phyloP scores from a whole-genome alignment of 2,888 invertebrate genomes.

The Rhimphoctona megacephalus region DNA sequence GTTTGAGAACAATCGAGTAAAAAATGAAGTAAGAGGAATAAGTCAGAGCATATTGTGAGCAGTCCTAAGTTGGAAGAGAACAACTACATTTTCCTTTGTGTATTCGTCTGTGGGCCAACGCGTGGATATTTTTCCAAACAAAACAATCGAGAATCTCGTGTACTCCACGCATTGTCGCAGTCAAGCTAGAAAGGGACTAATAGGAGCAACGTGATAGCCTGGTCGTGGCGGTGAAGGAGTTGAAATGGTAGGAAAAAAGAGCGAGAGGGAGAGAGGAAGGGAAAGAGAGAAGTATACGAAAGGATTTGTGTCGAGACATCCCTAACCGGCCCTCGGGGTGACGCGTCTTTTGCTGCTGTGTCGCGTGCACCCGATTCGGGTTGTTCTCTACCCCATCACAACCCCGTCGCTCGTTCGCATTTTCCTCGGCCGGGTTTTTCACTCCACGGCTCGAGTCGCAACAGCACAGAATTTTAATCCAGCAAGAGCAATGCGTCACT shows the following conservation, averaged over 20 bases:
- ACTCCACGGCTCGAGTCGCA: constrained; percentile 67
- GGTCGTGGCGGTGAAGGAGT: constrained; percentile 51
- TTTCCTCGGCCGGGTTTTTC: constrained; percentile 47
- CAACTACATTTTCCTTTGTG: constrained; percentile 21
- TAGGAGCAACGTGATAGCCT: constrained; percentile 42
- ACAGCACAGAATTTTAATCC: constrained; percentile 83
- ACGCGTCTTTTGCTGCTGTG: constrained; percentile 65
- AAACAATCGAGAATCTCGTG: constrained; percentile 61
- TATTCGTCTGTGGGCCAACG: constrained; percentile 48
- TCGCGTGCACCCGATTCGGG: constrained; percentile 58
- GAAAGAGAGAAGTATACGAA: constrained; percentile 48
- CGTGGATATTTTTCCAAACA: constrained; percentile 39
- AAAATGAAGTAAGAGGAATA: not conserved
- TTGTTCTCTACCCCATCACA: constrained; percentile 64
- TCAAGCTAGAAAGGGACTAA: constrained; percentile 37
- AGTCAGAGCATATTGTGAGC: constrained; percentile 13
- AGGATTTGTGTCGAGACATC: constrained; percentile 59
- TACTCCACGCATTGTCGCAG: constrained; percentile 60
- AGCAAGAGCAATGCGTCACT: constrained; percentile 78
- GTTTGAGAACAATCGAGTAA: not conserved
- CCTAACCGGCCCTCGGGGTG: constrained; percentile 70
- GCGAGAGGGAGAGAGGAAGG: not conserved
- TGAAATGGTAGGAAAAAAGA: constrained; percentile 6
- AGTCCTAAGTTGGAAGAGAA: constrained; percentile 41
- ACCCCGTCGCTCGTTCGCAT: constrained; percentile 60